Evolutionary conservation across 2,797 vertebrate species (phyloP), one percentile per base, ranked within the genome.

Genomic region (Acropternis orthonyx): DNA sequence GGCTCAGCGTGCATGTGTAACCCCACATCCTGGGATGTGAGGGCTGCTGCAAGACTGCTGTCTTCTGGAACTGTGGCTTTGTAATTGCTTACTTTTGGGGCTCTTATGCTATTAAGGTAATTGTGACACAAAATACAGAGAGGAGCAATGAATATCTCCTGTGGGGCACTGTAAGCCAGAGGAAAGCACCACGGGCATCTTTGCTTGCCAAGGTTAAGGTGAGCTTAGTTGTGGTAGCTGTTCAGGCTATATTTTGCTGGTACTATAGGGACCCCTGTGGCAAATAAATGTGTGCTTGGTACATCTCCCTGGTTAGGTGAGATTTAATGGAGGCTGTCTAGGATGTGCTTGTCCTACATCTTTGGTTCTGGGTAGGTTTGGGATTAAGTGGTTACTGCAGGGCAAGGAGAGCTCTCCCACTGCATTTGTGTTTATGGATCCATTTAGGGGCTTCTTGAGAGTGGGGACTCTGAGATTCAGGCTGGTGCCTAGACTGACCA

Each of bases 1-100:
- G 39, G 44, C 34, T 62, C 0, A 2, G 27, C 0, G 7, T 15
- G 12, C 18, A 5, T 0, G 0, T 19, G 30, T 34, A 61, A 36
- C 9, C 32, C 26, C 1, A 1, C 1, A 3, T 48, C 23, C 61
- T 44, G 17, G 36, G 30, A 58, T 1, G 0, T 0, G 6, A 68
- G 58, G 52, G 37, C 41, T 75, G 19, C 28, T 46, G 16, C 17
- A 28, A 51, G 32, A 11, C 44, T 67, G 26, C 26, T 36, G 28
- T 44, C 21, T 73, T 58, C 39, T 63, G 65, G 36, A 44, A 16
- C 26, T 32, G 30, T 41, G 34, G 22, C 55, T 76, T 85, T 61
- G 14, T 32, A 34, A 52, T 58, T 28, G 37, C 13, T 2, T 3
- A 6, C 28, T 63, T 52, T 14, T 22, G 37, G 32, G 54, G n/a